Evolutionary conservation across 37 sponge, comb jelly and placozoan genomes (phyloP), one percentile per base, ranked within the genome.

Genomic region (Aphrocallistes beatrix): DNA sequence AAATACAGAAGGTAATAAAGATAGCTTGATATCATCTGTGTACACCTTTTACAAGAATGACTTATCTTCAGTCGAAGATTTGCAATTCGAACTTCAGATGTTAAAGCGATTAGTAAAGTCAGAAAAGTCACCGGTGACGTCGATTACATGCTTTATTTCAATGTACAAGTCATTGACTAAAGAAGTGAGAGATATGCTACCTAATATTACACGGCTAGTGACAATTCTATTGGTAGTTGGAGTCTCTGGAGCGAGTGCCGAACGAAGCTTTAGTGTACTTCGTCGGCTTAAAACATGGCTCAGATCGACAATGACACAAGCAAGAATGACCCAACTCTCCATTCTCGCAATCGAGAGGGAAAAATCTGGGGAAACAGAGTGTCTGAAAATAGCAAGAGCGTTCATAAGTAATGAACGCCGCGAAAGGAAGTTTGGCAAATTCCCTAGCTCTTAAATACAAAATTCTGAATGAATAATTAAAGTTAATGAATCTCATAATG

Each of bases 61-160:
- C 75, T 25, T 60, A 60, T 60, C 75, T 60, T 60, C 75, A 19
- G 17, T 60, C 10, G 75, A 60, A 60, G 75, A 60, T 60, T 60
- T 60, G n/a, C 75, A 60, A 60, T 60, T 60, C 75, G 75, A 60
- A 60, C 13, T 13, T 60, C 75, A 28, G 17, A 60, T 60, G 75
- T 60, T 60, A 30, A 3, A 60, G 3, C 75, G 75, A 32, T 21
- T 60, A 60, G 17, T 60, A 60, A 60, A 19, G 75, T 60, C 75
- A 32, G 75, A 60, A 47, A 60, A 60, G 75, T 60, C n/a, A 3
- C 25, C 75, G 34, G 21, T 19, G 10, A 3, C 75, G n/a, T 60
- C 49, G 3, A 60, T 60, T 28, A 60, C 75, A 60, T 60, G 32
- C 3, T 60, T 60, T 28, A 60, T 60, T 19, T 60, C 75, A 60